phyloP scores from a whole-genome alignment of 1,140 invertebrate genomes.

The Hypothenemus hampei region DNA sequence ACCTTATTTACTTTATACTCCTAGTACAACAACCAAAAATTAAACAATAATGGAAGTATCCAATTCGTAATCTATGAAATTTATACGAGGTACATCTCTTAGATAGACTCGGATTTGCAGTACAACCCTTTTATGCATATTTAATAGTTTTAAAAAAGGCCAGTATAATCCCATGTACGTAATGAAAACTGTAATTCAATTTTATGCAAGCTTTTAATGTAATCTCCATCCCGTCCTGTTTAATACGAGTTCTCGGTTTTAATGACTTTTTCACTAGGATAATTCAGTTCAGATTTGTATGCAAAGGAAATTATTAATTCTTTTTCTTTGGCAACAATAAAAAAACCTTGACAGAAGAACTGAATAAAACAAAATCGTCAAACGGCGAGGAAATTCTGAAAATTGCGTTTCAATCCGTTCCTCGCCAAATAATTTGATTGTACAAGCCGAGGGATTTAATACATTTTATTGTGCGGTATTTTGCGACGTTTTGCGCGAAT shows the following conservation, averaged over 20 bases:
- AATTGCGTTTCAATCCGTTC: slow-evolving; percentile 19
- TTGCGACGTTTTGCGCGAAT: slow-evolving; percentile 23
- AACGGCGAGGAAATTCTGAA: neutral
- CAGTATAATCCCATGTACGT: slow-evolving; percentile 14
- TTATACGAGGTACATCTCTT: slow-evolving; percentile 4
- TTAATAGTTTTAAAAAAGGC: slow-evolving; percentile 21
- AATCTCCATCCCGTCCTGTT: neutral
- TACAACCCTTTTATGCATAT: slow-evolving; percentile 16
- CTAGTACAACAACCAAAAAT: too few species aligned
- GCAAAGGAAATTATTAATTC: neutral
- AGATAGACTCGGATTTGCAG: slow-evolving; percentile 13
- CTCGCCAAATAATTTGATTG: slow-evolving; percentile 16
- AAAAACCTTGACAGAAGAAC: neutral
- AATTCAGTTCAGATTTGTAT: too few species aligned
- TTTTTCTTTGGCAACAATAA: neutral
- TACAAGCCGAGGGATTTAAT: slow-evolving; percentile 22
- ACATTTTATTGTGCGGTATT: slow-evolving; percentile 31
- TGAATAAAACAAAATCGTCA: neutral
- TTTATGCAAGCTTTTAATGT: slow-evolving; percentile 7
- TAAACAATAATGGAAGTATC: slow-evolving; percentile 6
- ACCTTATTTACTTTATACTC: too few species aligned
- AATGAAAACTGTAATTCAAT: slow-evolving; percentile 18
- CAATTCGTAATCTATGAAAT: slow-evolving; percentile 21
- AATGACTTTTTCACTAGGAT: too few species aligned
- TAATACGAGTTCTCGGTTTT: neutral